phyloP scores from a whole-genome alignment of 1,140 invertebrate genomes.

The Apis cerana region DNA sequence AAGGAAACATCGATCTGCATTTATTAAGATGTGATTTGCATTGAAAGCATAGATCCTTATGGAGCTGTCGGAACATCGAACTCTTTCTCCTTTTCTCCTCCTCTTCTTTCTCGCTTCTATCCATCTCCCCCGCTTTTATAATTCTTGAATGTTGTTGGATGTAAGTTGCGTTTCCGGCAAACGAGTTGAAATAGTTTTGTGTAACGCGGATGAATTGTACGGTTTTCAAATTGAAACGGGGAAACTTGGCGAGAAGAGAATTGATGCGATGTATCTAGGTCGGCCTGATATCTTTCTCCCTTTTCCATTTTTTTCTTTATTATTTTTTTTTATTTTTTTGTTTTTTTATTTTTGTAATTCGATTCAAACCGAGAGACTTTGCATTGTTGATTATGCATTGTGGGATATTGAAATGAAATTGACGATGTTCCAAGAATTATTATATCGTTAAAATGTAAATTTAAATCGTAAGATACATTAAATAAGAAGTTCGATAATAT shows the following conservation, averaged over 20 bases:
- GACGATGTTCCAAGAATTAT: too few relatives aligned
- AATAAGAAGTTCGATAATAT: too few relatives aligned
- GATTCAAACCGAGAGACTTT: too few relatives aligned
- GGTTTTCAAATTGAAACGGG: neutral
- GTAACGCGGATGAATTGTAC: neutral
- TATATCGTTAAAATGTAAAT: too few relatives aligned
- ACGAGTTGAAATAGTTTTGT: neutral
- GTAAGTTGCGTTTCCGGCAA: neutral
- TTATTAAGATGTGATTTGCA: constrained; percentile 62
- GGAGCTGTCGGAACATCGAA: constrained; percentile 2
- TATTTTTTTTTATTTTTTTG: too few relatives aligned
- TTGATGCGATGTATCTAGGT: constrained; percentile 2
- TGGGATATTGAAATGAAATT: too few relatives aligned
- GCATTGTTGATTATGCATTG: too few relatives aligned
- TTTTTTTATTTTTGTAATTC: too few relatives aligned
- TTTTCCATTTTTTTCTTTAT: neutral
- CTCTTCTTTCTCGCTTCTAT: too few relatives aligned
- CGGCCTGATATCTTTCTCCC: neutral
- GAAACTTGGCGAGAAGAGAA: neutral
- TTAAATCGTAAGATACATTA: too few relatives aligned
- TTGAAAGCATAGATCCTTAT: constrained; percentile 21
- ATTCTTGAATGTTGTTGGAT: constrained; percentile 21
- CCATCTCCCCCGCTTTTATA: neutral
- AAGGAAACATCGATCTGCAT: constrained; percentile 65
- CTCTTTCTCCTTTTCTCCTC: neutral